phyloP scores from a whole-genome alignment of 1,140 invertebrate genomes.

The Rhysida immarginata region DNA sequence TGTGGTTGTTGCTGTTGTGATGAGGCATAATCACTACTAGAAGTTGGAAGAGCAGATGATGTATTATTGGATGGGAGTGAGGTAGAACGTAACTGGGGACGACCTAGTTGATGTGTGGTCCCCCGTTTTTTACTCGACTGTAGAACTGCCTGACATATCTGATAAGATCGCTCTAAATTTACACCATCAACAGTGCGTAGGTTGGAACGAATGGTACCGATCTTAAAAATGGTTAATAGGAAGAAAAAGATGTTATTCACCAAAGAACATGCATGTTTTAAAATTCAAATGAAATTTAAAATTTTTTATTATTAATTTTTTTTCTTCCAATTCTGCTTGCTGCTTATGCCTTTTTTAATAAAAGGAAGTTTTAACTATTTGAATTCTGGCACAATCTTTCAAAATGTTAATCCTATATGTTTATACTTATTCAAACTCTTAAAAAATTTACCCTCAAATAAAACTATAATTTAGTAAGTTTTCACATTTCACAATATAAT shows the following conservation, averaged over 20 bases:
- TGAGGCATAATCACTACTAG: constrained; percentile 8
- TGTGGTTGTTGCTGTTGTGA: too few relatives aligned
- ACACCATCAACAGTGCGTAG: constrained; percentile 36
- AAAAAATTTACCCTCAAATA: too few relatives aligned
- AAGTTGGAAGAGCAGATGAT: constrained; percentile 11
- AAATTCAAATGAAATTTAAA: neutral
- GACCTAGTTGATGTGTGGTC: constrained; percentile 45
- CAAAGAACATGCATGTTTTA: neutral
- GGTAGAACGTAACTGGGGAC: constrained; percentile 1
- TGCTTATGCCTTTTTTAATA: too few relatives aligned
- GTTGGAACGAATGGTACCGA: neutral
- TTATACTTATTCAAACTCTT: too few relatives aligned
- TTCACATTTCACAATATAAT: too few relatives aligned
- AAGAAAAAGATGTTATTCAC: neutral
- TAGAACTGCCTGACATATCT: constrained; percentile 89
- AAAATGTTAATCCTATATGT: too few relatives aligned
- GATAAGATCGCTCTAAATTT: constrained; percentile 82
- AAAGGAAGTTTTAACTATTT: too few relatives aligned
- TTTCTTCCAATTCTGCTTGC: too few relatives aligned
- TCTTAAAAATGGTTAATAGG: neutral
- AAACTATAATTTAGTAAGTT: too few relatives aligned
- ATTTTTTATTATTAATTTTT: too few relatives aligned
- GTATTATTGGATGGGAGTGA: constrained; percentile 12
- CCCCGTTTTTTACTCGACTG: constrained; percentile 79
- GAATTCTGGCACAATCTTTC: too few relatives aligned